phyloP scores from a whole-genome alignment of 1,140 invertebrate species.

The Harlomillsia oculata region DNA sequence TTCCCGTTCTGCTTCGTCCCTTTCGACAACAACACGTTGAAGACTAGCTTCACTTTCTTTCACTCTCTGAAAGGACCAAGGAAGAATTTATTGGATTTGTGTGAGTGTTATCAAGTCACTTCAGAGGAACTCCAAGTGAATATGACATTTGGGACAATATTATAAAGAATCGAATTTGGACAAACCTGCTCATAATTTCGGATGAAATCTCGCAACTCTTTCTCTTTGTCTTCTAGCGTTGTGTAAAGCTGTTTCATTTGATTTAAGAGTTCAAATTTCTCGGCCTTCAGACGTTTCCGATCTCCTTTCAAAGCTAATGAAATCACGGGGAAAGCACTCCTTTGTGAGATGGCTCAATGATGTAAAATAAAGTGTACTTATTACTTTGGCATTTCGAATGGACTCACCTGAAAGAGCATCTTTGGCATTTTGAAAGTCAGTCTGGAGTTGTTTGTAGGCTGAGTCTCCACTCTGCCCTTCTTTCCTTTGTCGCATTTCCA shows the following conservation, averaged over 20 bases:
- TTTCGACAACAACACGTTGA: conserved; percentile 59
- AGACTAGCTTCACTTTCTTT: conserved; percentile 61
- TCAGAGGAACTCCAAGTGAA: no score
- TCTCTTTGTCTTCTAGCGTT: conserved; percentile 87
- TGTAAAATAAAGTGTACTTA: conserved; percentile 43
- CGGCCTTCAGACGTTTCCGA: conserved; percentile 78
- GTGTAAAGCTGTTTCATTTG: conserved; percentile 92
- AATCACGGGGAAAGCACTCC: conserved; percentile 12
- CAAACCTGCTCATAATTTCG: conserved; percentile 86
- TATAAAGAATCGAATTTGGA: conserved; percentile 15
- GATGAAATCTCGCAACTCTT: conserved; percentile 85
- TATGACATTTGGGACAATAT: no score
- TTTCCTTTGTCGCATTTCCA: conserved; percentile 39
- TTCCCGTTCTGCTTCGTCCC: conserved; percentile 75
- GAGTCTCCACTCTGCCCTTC: conserved; percentile 13
- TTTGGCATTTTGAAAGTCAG: conserved; percentile 46
- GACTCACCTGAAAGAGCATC: conserved; percentile 48
- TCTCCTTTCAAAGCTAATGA: conserved; percentile 65
- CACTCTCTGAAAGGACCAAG: conserved; percentile 48
- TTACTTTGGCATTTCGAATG: background rate
- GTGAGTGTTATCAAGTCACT: background rate
- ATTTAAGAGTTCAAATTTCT: conserved; percentile 84
- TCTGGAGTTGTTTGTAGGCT: conserved; percentile 42
- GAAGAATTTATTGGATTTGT: background rate
- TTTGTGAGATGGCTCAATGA: conserved; percentile 37